Percentiles rank a stretch among this genome's conserved stretches.
Conservation (phyloP, 2,113 vertebrate species). For the Pseudorectes ferrugineus region DNA sequence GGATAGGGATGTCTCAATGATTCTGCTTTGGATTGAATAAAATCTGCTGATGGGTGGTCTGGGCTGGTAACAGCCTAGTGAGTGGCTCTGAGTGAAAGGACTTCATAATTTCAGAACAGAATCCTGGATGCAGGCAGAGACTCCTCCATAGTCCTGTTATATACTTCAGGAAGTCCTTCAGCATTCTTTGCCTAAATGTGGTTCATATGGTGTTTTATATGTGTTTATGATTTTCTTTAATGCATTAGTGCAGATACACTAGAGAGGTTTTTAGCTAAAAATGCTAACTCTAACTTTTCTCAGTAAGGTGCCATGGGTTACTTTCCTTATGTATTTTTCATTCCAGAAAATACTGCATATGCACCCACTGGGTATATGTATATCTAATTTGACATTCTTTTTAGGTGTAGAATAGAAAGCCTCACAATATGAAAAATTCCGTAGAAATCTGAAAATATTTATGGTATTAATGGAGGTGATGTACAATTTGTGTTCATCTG, state of each 20-base stretch:
- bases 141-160: not conserved
- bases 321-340: not conserved
- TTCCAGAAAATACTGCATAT: not conserved
- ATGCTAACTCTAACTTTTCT: not conserved
- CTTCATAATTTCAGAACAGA: not conserved
- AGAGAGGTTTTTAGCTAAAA: not conserved
- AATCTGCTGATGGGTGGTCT: not conserved
- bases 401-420: not conserved
- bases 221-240: not conserved
- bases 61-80: not conserved
- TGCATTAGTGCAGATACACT: accelerated
- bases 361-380: not conserved
- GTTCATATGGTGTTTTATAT: not conserved
- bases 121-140: not conserved
- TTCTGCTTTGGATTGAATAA: not conserved
- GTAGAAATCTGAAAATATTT: not conserved
- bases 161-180: not conserved
- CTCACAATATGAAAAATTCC: not conserved
- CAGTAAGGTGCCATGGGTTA: not conserved
- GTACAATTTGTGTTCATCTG: not conserved
- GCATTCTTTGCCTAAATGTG: not conserved
- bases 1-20: not conserved
- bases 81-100: not conserved
- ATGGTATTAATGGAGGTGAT: not conserved
- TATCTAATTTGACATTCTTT: not conserved